These are phyloP conservation scores for Dorcus hopei DNA, from an alignment of 2,888 invertebrate species.

Conservation along the genomic window DNA sequence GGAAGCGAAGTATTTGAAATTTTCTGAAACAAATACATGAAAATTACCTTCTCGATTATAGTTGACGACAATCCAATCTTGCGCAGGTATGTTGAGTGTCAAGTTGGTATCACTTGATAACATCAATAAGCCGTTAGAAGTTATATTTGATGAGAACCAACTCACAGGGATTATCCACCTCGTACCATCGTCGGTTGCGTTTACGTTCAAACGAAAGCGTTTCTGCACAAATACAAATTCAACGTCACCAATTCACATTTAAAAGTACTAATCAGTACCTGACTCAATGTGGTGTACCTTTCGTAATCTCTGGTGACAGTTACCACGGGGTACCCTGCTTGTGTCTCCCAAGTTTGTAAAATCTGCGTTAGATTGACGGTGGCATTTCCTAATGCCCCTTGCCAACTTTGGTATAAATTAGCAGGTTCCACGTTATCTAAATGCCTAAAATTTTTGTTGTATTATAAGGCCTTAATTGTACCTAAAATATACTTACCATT, in stretches of 20 bases:
- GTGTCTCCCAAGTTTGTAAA: constrained; percentile 11
- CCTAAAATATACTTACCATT: constrained; percentile 1
- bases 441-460: not conserved
- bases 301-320: constrained; percentile 12
- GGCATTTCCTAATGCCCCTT: not conserved
- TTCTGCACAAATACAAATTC: not conserved
- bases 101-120: no score
- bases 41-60: not conserved
- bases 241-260: no score
- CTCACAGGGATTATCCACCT: constrained; percentile 12
- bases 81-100: no score
- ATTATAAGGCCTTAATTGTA: not conserved
- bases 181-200: constrained; percentile 46
- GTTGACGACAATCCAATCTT: constrained; percentile 2
- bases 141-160: not conserved
- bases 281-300: constrained; percentile 42
- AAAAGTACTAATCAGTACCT: constrained; percentile 6
- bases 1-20: no score
- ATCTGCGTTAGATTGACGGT: constrained; percentile 6
- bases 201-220: not conserved
- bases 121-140: not conserved
- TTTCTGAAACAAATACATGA: not conserved
- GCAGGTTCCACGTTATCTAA: constrained; percentile 5
- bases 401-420: constrained; percentile 3
- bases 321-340: constrained; percentile 21